phyloP scores from a whole-genome alignment of 2,797 vertebrate genomes.

The Apogon hyalosoma region DNA sequence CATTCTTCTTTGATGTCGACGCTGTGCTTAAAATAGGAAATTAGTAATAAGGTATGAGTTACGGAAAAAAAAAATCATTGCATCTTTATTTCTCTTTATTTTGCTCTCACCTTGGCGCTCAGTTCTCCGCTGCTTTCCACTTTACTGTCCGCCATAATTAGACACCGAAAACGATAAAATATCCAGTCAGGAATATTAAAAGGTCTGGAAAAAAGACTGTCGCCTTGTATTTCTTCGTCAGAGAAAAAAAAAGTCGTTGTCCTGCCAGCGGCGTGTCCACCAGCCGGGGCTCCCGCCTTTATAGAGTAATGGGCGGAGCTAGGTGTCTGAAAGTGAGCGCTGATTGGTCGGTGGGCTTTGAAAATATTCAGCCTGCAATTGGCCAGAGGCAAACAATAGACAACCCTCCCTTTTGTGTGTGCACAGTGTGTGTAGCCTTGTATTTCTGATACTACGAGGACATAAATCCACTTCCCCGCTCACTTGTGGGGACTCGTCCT shows the following conservation, averaged over 20 bases:
- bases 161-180: conserved; percentile 45
- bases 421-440: background rate
- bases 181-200: conserved; percentile 22
- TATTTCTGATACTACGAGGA: background rate
- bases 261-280: conserved; percentile 69
- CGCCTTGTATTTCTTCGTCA: background rate
- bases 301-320: conserved; percentile 74
- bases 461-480: no score
- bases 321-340: conserved; percentile 15
- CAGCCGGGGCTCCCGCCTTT: conserved; percentile 56
- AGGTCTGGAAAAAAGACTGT: background rate
- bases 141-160: conserved; percentile 60
- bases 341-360: conserved; percentile 64
- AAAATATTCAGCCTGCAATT: conserved; percentile 56
- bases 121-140: conserved; percentile 48
- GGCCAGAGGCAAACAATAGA: conserved; percentile 75
- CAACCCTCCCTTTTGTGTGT: conserved; percentile 42
- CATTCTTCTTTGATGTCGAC: background rate
- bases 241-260: conserved; percentile 34
- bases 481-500: no score
- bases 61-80: conserved; percentile 8
- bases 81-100: conserved; percentile 4
- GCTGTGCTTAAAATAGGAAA: conserved; percentile 16
- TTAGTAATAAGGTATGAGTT: conserved; percentile 17
- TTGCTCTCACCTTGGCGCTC: conserved; percentile 56